Evolutionary conservation across 2,797 vertebrate genomes (phyloP).

Genomic region (Micromesistius poutassou): DNA sequence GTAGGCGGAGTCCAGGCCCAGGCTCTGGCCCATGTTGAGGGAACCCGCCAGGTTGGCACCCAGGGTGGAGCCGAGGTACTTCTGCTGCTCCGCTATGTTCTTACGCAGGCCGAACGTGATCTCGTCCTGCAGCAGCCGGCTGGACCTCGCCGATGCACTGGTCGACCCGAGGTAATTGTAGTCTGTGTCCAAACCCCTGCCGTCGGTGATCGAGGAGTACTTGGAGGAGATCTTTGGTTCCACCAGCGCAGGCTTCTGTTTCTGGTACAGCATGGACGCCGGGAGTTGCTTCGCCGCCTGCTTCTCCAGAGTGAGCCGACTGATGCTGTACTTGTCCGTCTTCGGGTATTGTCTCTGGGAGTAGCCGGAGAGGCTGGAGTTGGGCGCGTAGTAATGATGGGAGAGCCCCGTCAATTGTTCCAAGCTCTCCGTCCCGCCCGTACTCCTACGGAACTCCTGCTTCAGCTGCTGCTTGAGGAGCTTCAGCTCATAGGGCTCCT

Average conservation of each 20-base stretch:
- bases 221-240: slow-evolving; percentile 91
- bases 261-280: slow-evolving; percentile 92
- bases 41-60: slow-evolving; percentile 85
- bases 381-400: slow-evolving; percentile 89
- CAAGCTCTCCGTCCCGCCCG: slow-evolving; percentile 80
- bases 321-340: slow-evolving; percentile 95
- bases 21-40: slow-evolving; percentile 81
- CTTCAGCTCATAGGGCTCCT: slow-evolving; percentile 96
- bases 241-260: slow-evolving; percentile 88
- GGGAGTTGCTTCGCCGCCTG: slow-evolving; percentile 97
- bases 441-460: slow-evolving; percentile 95
- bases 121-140: slow-evolving; percentile 92
- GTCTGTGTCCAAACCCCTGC: slow-evolving; percentile 88
- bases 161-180: slow-evolving; percentile 89
- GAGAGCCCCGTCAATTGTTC: slow-evolving; percentile 90
- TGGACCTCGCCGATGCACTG: slow-evolving; percentile 85
- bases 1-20: slow-evolving; percentile 82
- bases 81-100: slow-evolving; percentile 97
- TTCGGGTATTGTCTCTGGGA: slow-evolving; percentile 92
- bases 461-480: slow-evolving; percentile 98
- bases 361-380: slow-evolving; percentile 68
- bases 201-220: slow-evolving; percentile 92
- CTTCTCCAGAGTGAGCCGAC: slow-evolving; percentile 94
- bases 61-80: slow-evolving; percentile 86
- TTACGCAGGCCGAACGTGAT: slow-evolving; percentile 96